These are phyloP conservation scores for Callitettix versicolor DNA, from an alignment of 1,140 invertebrate genomes.

Conservation along the genomic window DNA sequence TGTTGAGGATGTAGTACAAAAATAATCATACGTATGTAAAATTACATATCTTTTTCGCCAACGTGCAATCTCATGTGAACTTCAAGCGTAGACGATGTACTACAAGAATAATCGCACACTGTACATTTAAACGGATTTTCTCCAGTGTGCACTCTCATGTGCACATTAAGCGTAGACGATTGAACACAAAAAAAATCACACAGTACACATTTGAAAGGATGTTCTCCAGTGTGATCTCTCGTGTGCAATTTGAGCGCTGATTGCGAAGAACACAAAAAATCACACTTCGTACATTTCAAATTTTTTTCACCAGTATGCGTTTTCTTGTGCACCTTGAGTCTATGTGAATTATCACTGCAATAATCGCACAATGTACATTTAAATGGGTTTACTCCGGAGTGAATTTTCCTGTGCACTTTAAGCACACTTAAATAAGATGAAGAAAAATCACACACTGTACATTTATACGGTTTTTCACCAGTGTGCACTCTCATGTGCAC, in stretches of 20 bases:
- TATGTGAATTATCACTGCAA: constrained; percentile 56
- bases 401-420: no score
- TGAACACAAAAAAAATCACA: constrained; percentile 14
- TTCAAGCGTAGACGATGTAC: background rate
- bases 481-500: no score
- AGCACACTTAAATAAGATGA: no score
- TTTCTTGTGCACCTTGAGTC: constrained; percentile 50
- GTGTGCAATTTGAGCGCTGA: background rate
- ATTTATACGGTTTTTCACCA: no score
- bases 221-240: background rate
- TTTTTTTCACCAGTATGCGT: constrained; percentile 22
- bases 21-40: constrained; percentile 21
- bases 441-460: no score
- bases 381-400: constrained; percentile 41
- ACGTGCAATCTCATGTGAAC: background rate
- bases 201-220: constrained; percentile 10
- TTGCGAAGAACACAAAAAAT: no score
- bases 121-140: constrained; percentile 43
- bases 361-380: constrained; percentile 51
- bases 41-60: background rate
- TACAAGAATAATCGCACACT: constrained; percentile 30
- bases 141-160: constrained; percentile 44
- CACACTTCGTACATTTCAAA: constrained; percentile 6
- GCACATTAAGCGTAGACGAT: constrained; percentile 33
- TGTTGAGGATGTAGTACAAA: background rate